phyloP scores from a whole-genome alignment of 2,888 invertebrate genomes.

The Euspilapteryx auroguttella region DNA sequence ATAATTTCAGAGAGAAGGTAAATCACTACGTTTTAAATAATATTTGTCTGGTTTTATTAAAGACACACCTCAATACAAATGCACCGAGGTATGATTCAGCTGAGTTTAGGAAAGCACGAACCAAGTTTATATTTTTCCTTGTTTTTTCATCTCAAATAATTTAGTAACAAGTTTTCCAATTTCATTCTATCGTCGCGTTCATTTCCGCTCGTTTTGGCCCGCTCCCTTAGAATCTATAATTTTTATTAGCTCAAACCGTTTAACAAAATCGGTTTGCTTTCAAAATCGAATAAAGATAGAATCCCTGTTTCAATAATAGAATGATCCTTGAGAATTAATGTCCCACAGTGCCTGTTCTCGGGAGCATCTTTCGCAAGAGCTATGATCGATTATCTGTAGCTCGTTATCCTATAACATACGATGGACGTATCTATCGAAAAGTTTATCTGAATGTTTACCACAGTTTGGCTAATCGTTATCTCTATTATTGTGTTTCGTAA shows the following conservation, averaged over 20 bases:
- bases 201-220: constrained; percentile 45
- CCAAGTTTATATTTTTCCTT: constrained; percentile 44
- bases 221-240: constrained; percentile 44
- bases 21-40: too few species aligned
- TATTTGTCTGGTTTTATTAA: too few species aligned
- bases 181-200: constrained; percentile 55
- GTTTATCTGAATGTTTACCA: constrained; percentile 23
- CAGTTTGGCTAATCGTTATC: constrained; percentile 42
- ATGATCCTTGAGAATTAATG: too few species aligned
- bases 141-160: constrained; percentile 46
- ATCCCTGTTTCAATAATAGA: constrained; percentile 28
- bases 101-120: too few species aligned
- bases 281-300: constrained; percentile 39
- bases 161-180: constrained; percentile 60
- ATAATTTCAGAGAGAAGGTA: too few species aligned
- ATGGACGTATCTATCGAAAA: constrained; percentile 5
- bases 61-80: too few species aligned
- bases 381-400: too few species aligned
- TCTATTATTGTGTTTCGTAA: constrained; percentile 48
- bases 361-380: too few species aligned
- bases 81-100: too few species aligned
- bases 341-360: too few species aligned
- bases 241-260: constrained; percentile 56
- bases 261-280: constrained; percentile 56
- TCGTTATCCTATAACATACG: too few species aligned